These are phyloP conservation scores for Melipona bicolor DNA, from an alignment of 2,888 invertebrate species.

Conservation along the genomic window DNA sequence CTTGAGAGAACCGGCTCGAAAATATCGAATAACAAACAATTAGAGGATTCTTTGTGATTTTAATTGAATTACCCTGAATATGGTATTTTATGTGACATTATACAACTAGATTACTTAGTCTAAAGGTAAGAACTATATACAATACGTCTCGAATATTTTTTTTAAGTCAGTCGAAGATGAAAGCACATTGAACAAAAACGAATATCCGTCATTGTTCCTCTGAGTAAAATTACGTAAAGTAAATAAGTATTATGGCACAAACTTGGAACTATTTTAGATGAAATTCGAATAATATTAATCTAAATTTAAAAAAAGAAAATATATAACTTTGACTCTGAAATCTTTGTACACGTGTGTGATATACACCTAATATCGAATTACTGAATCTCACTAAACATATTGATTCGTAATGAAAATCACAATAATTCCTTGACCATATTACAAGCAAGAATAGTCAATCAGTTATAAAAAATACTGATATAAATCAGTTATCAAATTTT, in stretches of 20 bases:
- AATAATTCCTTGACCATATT: constrained; percentile 7
- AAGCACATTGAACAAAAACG: background rate
- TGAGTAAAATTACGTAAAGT: constrained; percentile 10
- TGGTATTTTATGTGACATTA: constrained; percentile 15
- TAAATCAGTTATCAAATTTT: background rate
- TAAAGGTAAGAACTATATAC: constrained; percentile 32
- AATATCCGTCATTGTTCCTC: background rate
- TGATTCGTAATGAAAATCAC: constrained; percentile 15
- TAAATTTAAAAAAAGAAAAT: constrained; percentile 8
- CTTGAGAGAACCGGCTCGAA: background rate
- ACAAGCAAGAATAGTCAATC: constrained; percentile 17
- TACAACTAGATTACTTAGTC: constrained; percentile 24
- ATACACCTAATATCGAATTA: constrained; percentile 9
- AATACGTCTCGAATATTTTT: constrained; percentile 1
- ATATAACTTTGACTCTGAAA: constrained; percentile 20
- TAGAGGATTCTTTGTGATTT: background rate
- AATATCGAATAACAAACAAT: constrained; percentile 7
- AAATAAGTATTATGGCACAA: constrained; percentile 31
- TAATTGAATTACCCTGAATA: constrained; percentile 43
- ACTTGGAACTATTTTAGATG: constrained; percentile 5
- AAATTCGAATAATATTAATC: background rate
- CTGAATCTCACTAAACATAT: constrained; percentile 14
- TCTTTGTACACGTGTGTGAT: constrained; percentile 7
- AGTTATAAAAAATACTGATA: too few relatives aligned
- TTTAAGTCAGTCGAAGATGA: background rate